Evolutionary conservation across 2,113 vertebrate species (phyloP), one percentile per base, ranked within the genome.

Genomic region (Choloepus hoffmanni): DNA sequence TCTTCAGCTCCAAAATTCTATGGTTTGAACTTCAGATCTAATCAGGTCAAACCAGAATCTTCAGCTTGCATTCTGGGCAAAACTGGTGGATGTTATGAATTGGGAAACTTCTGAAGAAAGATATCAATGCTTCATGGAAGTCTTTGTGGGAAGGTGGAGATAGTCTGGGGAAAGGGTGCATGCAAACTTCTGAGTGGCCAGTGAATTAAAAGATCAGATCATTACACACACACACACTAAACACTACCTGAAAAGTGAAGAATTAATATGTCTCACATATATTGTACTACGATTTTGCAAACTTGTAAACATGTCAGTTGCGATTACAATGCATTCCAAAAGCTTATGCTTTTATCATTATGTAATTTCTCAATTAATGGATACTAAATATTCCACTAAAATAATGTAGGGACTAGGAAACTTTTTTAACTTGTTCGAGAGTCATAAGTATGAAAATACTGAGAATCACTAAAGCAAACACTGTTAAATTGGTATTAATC

Each of bases 371-470:
- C 28, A 70, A 4, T 72, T 19, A 74, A 15, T 50, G 26, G n/a
- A 74, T 73, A 62, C 10, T 86, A 45, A 86, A 26, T 36, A 5
- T 67, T 87, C 40, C 43, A 24, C n/a, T 77, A 15, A 15, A 16
- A 26, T 50, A 43, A 85, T 21, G 5, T 89, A 21, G 23, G 9
- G 83, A 77, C 63, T 48, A 26, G 50, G 14, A 77, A 62, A 55
- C 23, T 77, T 36, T 83, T 83, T 55, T 63, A 74, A 63, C n/a
- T 24, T 92, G 53, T 88, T 63, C 9, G 40, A 43, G 4, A 9
- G 10, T 73, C 70, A 84, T 85, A 95, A 79, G 12, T 67, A n/a
- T 58, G 11, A 92, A 92, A 85, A 85, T 83, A 26, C 36, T 68
- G 67, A 68, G 30, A 94, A 70, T 65, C 30, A 92, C 53, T 65